A percentile compares a stretch with the other conserved stretches of the same genome.
These are phyloP conservation scores for Morpho achilles DNA, from an alignment of 2,888 invertebrate genomes.

Conservation along the genomic window DNA sequence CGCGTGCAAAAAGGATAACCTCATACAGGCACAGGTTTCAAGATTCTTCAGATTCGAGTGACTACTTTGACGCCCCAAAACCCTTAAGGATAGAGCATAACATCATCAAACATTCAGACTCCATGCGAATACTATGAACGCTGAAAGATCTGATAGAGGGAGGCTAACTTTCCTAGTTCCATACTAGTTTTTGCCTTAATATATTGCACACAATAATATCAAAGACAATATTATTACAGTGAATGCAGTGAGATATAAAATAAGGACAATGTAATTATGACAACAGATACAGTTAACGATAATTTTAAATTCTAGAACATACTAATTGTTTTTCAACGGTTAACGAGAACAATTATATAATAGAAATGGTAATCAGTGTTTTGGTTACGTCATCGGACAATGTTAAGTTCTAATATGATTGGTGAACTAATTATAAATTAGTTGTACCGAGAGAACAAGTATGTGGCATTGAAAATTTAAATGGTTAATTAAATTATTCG, in stretches of 20 bases:
- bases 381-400: no score
- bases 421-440: no score
- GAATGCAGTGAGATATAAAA: slow-evolving; percentile 7
- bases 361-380: background rate
- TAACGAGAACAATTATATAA: background rate
- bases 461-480: no score
- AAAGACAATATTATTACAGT: slow-evolving; percentile 9
- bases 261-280: slow-evolving; percentile 2
- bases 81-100: slow-evolving; percentile 55
- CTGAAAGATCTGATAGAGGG: slow-evolving; percentile 26
- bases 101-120: slow-evolving; percentile 66
- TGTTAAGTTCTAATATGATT: no score
- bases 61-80: slow-evolving; percentile 53
- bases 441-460: no score
- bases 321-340: background rate
- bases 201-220: slow-evolving; percentile 10
- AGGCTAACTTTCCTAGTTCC: slow-evolving; percentile 55
- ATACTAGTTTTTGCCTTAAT: slow-evolving; percentile 26
- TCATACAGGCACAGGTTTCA: slow-evolving; percentile 45
- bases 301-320: background rate
- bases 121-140: slow-evolving; percentile 60
- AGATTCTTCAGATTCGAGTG: slow-evolving; percentile 68
- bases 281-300: background rate
- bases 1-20: slow-evolving; percentile 52
- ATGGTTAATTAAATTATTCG: no score